A percentile compares a stretch with the other conserved stretches of the same genome.
phyloP scores from a whole-genome alignment of 2,888 invertebrate genomes.

The Acrocera orbiculus region DNA sequence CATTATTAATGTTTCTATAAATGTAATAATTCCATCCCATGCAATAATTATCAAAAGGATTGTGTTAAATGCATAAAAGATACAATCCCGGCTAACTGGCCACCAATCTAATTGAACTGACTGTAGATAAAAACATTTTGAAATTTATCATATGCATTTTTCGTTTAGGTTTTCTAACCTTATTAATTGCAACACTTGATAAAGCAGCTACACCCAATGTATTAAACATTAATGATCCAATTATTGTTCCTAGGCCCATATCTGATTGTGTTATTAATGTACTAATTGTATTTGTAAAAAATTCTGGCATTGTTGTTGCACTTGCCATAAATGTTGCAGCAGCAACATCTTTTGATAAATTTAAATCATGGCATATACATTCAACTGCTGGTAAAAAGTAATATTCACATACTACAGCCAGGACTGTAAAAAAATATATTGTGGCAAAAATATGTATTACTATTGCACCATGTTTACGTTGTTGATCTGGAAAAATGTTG shows the following conservation, averaged over 20 bases:
- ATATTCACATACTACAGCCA: constrained; percentile 81
- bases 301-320: constrained; percentile 86
- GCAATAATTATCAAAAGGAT: constrained; percentile 50
- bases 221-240: constrained; percentile 77
- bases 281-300: constrained; percentile 81
- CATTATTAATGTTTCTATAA: constrained; percentile 61
- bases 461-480: constrained; percentile 60
- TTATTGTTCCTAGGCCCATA: constrained; percentile 73
- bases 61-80: constrained; percentile 59
- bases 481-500: constrained; percentile 43
- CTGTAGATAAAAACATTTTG: too few species aligned
- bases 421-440: constrained; percentile 65
- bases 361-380: constrained; percentile 62
- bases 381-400: constrained; percentile 84
- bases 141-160: background rate
- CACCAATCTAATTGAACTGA: constrained; percentile 60
- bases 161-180: constrained; percentile 32
- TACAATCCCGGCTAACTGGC: constrained; percentile 64
- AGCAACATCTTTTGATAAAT: constrained; percentile 73
- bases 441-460: constrained; percentile 56
- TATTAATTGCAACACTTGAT: constrained; percentile 54
- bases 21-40: constrained; percentile 60
- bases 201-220: constrained; percentile 69
- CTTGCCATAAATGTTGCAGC: constrained; percentile 95
- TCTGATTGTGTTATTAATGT: constrained; percentile 69